Conservation (phyloP, 1,140 invertebrate species). For the Rhopalosiphum maidis region DNA sequence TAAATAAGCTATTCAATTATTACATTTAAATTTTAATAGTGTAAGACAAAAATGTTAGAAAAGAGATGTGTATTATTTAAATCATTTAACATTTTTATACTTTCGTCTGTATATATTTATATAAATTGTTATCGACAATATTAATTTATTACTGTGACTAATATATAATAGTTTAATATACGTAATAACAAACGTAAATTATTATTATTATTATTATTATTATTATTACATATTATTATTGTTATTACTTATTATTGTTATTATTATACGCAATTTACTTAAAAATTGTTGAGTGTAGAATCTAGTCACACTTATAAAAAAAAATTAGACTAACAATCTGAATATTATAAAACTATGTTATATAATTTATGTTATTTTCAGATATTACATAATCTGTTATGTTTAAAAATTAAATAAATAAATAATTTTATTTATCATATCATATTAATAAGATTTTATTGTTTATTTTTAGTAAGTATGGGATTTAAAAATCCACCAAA, state of each 20-base stretch:
- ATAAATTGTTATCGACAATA: constrained; percentile 22
- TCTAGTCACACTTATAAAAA: constrained; percentile 51
- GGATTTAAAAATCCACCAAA: neutral
- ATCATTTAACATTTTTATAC: constrained; percentile 39
- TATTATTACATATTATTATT: neutral
- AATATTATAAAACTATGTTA: constrained; percentile 42
- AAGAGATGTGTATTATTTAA: constrained; percentile 21
- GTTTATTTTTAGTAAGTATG: neutral
- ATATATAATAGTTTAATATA: constrained; percentile 28
- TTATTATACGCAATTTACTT: constrained; percentile 21
- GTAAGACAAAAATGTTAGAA: neutral
- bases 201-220: neutral
- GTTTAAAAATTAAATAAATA: constrained; percentile 31
- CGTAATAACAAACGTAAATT: constrained; percentile 20
- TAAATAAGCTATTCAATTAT: constrained; percentile 23
- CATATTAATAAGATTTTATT: neutral
- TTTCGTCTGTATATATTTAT: constrained; percentile 46
- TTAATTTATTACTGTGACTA: constrained; percentile 52
- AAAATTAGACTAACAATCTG: constrained; percentile 55
- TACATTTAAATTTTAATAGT: constrained; percentile 35
- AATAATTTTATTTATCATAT: constrained; percentile 34
- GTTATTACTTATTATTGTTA: neutral
- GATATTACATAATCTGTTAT: constrained; percentile 27
- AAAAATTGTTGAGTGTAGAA: constrained; percentile 53
- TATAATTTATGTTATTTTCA: constrained; percentile 36